Evolutionary conservation across 2,113 vertebrate species (phyloP).

Genomic region (Chionomys nivalis): DNA sequence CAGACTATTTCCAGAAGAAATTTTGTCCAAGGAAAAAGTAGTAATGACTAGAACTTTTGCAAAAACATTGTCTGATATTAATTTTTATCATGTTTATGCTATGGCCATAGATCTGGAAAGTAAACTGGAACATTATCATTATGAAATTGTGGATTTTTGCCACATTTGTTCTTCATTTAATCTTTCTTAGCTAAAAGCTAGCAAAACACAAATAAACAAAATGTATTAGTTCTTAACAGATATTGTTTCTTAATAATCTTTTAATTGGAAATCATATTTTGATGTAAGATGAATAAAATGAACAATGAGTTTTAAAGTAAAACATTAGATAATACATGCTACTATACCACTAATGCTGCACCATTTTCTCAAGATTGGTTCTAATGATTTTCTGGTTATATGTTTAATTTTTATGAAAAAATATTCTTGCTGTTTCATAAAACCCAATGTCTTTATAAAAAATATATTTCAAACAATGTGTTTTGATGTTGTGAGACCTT

Average conservation of each 20-base stretch:
- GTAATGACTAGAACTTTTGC: background rate
- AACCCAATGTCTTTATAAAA: slow-evolving; percentile 19
- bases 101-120: background rate
- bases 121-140: background rate
- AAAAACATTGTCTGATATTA: background rate
- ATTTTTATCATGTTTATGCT: background rate
- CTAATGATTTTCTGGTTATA: background rate
- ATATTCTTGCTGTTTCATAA: background rate
- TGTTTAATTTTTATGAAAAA: background rate
- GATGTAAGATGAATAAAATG: background rate
- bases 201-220: background rate
- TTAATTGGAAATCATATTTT: background rate
- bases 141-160: fast-evolving
- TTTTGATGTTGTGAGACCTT: background rate
- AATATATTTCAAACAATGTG: slow-evolving; percentile 27
- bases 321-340: slow-evolving; percentile 7
- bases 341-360: background rate
- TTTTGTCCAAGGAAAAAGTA: background rate
- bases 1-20: background rate
- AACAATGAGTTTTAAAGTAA: background rate
- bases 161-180: background rate
- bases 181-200: background rate
- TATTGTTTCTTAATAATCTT: background rate
- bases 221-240: background rate
- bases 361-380: slow-evolving; percentile 9